These are phyloP conservation scores for Tenthredo notha DNA, from an alignment of 2,888 invertebrate genomes.

Conservation along the genomic window DNA sequence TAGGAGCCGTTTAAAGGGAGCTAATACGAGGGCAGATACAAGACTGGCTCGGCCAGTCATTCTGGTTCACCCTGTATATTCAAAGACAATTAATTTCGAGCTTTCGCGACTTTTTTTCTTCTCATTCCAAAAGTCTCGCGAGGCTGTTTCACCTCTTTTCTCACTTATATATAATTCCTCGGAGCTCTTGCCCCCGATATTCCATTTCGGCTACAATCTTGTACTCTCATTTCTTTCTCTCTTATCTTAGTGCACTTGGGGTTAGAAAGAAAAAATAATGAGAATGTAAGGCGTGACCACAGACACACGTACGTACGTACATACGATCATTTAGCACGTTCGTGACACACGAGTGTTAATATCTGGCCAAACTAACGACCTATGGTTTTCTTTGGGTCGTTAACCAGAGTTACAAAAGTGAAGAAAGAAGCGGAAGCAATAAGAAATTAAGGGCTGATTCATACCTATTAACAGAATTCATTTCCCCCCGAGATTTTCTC, in stretches of 20 bases:
- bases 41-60: too few relatives aligned
- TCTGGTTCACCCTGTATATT: neutral
- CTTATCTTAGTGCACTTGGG: conserved; percentile 17
- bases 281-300: neutral
- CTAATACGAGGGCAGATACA: too few relatives aligned
- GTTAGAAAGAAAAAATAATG: conserved; percentile 25
- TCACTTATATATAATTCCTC: neutral
- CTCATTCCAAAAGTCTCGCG: neutral
- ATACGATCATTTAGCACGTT: neutral
- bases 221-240: conserved; percentile 3
- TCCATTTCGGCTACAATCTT: neutral
- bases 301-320: neutral
- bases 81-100: neutral
- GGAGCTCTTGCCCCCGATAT: neutral
- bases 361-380: conserved; percentile 3
- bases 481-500: neutral
- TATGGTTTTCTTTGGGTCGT: neutral
- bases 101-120: neutral
- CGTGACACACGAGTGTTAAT: neutral
- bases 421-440: neutral
- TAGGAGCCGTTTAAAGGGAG: too few relatives aligned
- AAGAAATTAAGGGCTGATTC: neutral
- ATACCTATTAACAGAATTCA: neutral
- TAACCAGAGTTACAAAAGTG: neutral
- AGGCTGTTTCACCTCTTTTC: neutral